phyloP scores from a whole-genome alignment of 1,140 invertebrate genomes.

The Mactra quadrangularis region DNA sequence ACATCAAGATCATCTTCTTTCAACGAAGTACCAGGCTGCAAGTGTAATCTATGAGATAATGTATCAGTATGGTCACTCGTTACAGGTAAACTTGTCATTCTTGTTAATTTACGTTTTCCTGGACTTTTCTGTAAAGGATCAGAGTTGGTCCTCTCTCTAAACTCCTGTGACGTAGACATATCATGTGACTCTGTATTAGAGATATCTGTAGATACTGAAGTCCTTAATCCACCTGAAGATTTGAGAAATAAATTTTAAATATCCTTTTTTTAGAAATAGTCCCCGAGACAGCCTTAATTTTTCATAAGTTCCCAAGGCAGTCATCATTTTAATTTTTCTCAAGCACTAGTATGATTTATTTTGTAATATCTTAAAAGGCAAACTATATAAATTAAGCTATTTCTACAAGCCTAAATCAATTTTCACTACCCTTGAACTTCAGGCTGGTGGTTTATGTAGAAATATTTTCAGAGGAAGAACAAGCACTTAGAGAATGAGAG shows the following conservation, averaged over 20 bases:
- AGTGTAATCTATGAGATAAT: too few species aligned
- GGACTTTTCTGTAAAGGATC: constrained; percentile 38
- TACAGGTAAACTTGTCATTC: constrained; percentile 10
- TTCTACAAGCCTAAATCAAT: not conserved
- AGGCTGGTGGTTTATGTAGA: not conserved
- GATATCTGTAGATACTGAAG: not conserved
- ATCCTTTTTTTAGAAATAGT: not conserved
- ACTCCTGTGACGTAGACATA: not conserved
- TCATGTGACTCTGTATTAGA: not conserved
- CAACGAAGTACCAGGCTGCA: too few species aligned
- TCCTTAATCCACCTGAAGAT: constrained; percentile 10
- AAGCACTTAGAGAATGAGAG: too few species aligned
- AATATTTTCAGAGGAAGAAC: too few species aligned
- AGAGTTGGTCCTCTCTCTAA: constrained; percentile 30
- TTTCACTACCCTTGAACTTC: not conserved
- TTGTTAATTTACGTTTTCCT: not conserved
- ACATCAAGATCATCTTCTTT: too few species aligned
- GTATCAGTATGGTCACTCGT: too few species aligned
- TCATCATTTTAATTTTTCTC: not conserved
- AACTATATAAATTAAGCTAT: not conserved
- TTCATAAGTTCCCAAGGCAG: not conserved
- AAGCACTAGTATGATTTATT: not conserved
- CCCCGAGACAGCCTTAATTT: not conserved
- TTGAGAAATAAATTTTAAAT: not conserved
- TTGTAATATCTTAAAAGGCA: not conserved